Conservation (phyloP, 1,140 invertebrate species). For the Nasonia vitripennis region DNA sequence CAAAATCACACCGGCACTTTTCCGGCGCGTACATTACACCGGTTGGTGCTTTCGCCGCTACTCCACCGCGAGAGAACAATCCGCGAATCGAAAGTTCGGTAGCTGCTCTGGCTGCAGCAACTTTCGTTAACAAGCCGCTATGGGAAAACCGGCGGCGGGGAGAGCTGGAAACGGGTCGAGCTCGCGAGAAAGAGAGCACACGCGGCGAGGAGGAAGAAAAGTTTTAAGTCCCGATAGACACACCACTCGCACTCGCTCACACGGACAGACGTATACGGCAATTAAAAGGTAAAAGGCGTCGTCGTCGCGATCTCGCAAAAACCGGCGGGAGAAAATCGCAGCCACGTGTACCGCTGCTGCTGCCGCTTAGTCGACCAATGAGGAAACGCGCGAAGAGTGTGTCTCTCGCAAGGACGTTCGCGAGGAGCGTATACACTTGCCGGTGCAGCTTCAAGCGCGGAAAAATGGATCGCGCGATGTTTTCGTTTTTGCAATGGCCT, state of each 20-base stretch:
- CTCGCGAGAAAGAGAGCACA: conserved; percentile 31
- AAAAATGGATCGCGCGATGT: not conserved
- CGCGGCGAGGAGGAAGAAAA: conserved; percentile 4
- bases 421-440: too few relatives aligned
- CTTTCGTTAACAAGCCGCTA: conserved; percentile 59
- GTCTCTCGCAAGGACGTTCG: not conserved
- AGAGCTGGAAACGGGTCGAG: conserved; percentile 39
- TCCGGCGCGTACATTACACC: not conserved
- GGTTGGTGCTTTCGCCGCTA: conserved; percentile 24
- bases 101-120: conserved; percentile 29
- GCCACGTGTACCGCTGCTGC: conserved; percentile 10
- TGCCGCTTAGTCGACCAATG: not conserved
- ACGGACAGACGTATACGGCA: conserved; percentile 7
- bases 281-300: conserved; percentile 59
- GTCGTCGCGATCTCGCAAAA: conserved; percentile 4
- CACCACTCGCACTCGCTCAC: not conserved
- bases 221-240: too few relatives aligned
- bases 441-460: too few relatives aligned
- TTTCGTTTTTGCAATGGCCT: not conserved
- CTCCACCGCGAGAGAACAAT: conserved; percentile 13
- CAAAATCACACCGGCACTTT: not conserved
- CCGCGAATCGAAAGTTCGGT: conserved; percentile 40
- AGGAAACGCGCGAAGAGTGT: not conserved
- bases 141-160: conserved; percentile 53
- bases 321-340: not conserved